phyloP scores from a whole-genome alignment of 2,113 vertebrate genomes.

The Pterocles gutturalis region DNA sequence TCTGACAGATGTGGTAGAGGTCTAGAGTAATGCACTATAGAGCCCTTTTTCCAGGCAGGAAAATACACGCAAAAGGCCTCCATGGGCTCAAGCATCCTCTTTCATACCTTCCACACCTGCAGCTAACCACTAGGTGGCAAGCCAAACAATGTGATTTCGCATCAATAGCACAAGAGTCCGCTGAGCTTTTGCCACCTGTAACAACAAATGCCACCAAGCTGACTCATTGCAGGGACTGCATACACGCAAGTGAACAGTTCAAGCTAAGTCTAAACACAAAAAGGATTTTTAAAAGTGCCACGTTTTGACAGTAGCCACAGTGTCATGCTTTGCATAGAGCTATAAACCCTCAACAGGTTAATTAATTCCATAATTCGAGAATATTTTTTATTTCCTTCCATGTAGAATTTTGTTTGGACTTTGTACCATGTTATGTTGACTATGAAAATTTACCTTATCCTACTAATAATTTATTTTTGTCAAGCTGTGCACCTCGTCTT shows the following conservation, averaged over 20 bases:
- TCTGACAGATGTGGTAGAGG: background rate
- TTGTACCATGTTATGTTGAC: background rate
- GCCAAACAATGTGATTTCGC: background rate
- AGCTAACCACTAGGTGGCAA: constrained; percentile 51
- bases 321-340: background rate
- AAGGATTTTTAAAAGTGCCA: background rate
- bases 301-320: background rate
- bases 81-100: background rate
- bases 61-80: background rate
- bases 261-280: background rate
- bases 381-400: background rate
- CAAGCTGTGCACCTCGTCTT: background rate
- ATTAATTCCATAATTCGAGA: background rate
- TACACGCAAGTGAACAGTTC: background rate
- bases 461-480: background rate
- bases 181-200: background rate
- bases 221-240: background rate
- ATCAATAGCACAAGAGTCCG: background rate
- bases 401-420: background rate
- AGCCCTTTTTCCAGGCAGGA: background rate
- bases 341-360: background rate
- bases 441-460: background rate
- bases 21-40: background rate
- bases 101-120: background rate
- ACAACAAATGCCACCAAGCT: background rate